Evolutionary conservation across 2,797 vertebrate species (phyloP).

Genomic region (Propithecus deckenii): DNA sequence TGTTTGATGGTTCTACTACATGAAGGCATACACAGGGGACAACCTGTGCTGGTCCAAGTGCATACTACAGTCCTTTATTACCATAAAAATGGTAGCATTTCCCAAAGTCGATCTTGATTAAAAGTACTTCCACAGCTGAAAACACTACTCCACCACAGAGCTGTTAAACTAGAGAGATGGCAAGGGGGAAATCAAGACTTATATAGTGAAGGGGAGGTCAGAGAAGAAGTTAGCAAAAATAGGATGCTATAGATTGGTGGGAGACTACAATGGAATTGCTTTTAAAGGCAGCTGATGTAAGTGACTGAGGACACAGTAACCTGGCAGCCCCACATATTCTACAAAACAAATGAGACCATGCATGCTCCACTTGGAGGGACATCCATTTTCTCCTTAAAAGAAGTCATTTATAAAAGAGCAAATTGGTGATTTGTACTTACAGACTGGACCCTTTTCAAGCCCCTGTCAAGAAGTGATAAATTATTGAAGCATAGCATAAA

Average conservation of each 20-base stretch:
- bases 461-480: constrained; percentile 76
- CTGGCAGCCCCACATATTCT: not conserved
- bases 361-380: not conserved
- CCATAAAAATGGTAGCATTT: constrained; percentile 53
- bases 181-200: constrained; percentile 60
- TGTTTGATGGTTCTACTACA: not conserved
- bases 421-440: constrained; percentile 75
- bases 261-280: not conserved
- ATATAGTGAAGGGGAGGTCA: not conserved
- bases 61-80: constrained; percentile 43
- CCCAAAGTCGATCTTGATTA: constrained; percentile 53
- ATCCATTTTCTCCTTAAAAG: constrained; percentile 59
- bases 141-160: not conserved
- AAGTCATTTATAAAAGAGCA: constrained; percentile 71
- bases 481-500: constrained; percentile 70
- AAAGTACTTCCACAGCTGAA: constrained; percentile 38
- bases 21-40: constrained; percentile 6
- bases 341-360: constrained; percentile 70
- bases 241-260: not conserved
- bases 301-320: constrained; percentile 9
- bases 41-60: not conserved
- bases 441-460: constrained; percentile 67
- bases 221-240: not conserved
- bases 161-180: constrained; percentile 23
- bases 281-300: not conserved